Evolutionary conservation across 2,888 invertebrate species (phyloP), one percentile per base, ranked within the genome.

Genomic region (Iselma pallidipennis): DNA sequence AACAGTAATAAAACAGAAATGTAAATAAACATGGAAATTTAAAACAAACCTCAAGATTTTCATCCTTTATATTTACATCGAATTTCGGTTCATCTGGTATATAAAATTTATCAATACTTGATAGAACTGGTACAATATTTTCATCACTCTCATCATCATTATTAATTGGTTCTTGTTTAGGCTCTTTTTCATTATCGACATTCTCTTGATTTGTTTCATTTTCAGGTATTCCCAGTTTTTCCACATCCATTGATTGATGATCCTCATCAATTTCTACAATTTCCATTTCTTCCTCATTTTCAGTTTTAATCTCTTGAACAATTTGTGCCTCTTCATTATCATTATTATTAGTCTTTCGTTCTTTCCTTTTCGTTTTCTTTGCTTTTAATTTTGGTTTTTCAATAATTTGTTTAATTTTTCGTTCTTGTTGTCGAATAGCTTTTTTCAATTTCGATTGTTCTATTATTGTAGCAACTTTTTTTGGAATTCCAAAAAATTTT

Each of bases 41-140:
- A 19, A 37, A 48, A 53, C 51, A 25, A 31, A 63, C 66, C 64
- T 70, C 60, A 53, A 69, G 66, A 49, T 74, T 71, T 9, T 75
- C 75, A 48, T 75, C 37, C 42, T 81, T 82, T 49, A 81, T 79
- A 0, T 84, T 83, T 63, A 74, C 68, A 61, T 80, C 65, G 4
- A 23, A 23, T 23, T 23, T 45, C 6, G 6, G 12, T n/a, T 45
- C 23, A 6, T 58, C 54, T 14, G 55, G 0, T 1, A n/a, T 14
- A 21, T 58, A 62, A 50, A 75, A 75, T 7, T 71, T 66, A 14
- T 66, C 59, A 16, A 72, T 61, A 23, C 81, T 85, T 81, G 73
- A 28, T 57, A 75, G 61, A 49, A 70, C 54, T 26, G 70, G 57
- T 28, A 37, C 12, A 23, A 25, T 2, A 53, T 50, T 31, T 26